Evolutionary conservation across 2,113 vertebrate species (phyloP).

Genomic region (Motacilla tschutschensis): DNA sequence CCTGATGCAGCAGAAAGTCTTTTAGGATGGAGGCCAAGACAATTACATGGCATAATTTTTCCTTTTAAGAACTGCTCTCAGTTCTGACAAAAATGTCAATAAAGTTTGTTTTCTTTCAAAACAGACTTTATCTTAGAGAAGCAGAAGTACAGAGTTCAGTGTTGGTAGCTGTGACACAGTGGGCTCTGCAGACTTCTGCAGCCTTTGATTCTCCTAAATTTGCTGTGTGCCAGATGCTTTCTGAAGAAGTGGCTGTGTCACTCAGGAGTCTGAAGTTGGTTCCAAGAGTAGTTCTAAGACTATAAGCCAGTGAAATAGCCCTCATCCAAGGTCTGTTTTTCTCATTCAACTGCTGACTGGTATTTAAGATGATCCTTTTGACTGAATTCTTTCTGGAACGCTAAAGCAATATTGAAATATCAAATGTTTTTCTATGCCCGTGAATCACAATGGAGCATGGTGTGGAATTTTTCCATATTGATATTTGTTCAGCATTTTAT

Average conservation of each 20-base stretch:
- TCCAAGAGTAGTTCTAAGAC: background rate
- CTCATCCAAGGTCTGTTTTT: background rate
- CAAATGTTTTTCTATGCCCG: background rate
- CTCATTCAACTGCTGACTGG: background rate
- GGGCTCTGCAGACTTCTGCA: background rate
- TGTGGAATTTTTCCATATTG: background rate
- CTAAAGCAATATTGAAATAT: background rate
- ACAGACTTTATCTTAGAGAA: background rate
- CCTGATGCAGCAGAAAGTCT: background rate
- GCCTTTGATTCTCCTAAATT: background rate
- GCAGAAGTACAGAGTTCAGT: background rate
- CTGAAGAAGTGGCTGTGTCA: background rate
- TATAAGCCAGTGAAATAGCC: background rate
- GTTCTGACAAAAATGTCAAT: background rate
- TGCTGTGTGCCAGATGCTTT: background rate
- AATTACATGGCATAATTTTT: background rate
- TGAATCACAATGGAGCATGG: background rate
- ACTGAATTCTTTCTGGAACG: background rate
- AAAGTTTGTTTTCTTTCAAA: conserved; percentile 8
- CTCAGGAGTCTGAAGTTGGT: background rate
- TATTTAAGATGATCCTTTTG: background rate
- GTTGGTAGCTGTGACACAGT: background rate
- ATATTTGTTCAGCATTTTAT: background rate
- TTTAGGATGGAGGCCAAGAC: background rate
- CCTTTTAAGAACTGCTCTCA: background rate